Conservation (phyloP, 2,888 invertebrate genomes). For the Scrobipalpa costella region DNA sequence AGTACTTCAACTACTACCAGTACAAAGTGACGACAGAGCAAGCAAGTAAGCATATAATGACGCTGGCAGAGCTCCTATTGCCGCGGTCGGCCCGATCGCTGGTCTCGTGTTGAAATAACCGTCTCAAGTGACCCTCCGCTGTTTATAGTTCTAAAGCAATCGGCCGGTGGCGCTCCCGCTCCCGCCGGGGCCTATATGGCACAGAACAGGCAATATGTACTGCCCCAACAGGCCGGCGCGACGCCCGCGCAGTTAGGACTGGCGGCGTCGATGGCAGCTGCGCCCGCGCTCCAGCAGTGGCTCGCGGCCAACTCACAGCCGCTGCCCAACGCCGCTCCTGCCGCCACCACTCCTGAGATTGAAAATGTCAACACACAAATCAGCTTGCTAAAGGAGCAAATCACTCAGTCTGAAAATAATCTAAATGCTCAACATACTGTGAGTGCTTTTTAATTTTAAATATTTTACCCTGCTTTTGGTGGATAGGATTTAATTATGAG, state of each 20-base stretch:
- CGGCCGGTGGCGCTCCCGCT: constrained; percentile 77
- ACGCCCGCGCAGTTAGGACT: constrained; percentile 81
- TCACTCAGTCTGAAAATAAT: constrained; percentile 97
- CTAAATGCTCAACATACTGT: constrained; percentile 97
- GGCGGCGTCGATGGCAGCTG: constrained; percentile 76
- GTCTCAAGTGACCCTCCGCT: constrained; percentile 79
- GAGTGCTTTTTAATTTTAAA: constrained; percentile 17
- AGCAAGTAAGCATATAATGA: constrained; percentile 87
- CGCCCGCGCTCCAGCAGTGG: constrained; percentile 74
- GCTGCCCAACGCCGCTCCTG: constrained; percentile 46
- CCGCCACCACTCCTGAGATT: constrained; percentile 53
- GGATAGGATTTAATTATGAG: not conserved
- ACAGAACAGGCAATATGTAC: constrained; percentile 81
- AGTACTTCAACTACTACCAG: constrained; percentile 97
- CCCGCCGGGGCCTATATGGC: constrained; percentile 79
- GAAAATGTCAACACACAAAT: constrained; percentile 88
- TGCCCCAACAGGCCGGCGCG: constrained; percentile 79
- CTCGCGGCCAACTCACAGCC: constrained; percentile 63
- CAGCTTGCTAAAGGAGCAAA: constrained; percentile 92
- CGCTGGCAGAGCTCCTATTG: constrained; percentile 60
- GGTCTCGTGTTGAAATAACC: constrained; percentile 69
- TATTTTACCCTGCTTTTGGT: not conserved
- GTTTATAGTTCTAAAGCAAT: constrained; percentile 90
- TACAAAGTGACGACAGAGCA: constrained; percentile 97
- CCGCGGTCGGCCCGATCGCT: constrained; percentile 63